Evolutionary conservation across 2,888 invertebrate genomes (phyloP), one percentile per base, ranked within the genome.

Genomic region (Malacosoma neustria): DNA sequence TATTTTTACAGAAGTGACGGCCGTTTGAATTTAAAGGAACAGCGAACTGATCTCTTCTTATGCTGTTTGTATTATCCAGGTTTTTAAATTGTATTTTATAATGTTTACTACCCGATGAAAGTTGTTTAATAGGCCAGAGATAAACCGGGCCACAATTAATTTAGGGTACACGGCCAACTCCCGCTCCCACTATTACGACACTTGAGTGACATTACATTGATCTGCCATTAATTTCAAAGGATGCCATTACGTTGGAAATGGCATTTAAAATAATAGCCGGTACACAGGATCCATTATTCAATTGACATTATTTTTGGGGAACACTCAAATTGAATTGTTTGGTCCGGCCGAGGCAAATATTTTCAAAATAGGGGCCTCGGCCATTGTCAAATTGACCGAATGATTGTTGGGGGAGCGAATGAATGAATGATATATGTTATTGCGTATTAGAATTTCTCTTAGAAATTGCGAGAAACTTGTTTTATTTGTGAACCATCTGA

Each of bases 311-410:
- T 68, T 73, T 77, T 66, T 52, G 68, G 73, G 66, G 68, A 60
- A 61, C 77, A 80, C 79, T 82, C 71, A 71, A 46, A 55, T 63
- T 51, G 68, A 72, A 79, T 77, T 80, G 81, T 74, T 71, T 70
- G 70, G 76, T 62, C 66, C 65, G 57, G 54, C 41, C 48, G 61
- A 54, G 58, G 61, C 72, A 79, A 82, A 82, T 80, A 79, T 82
- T 82, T 79, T 79, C 63, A 76, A 84, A 82, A 79, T 62, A 72
- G 74, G 77, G 73, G 68, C 62, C 41, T 35, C 32, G 43, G 55
- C 64, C 46, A 75, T 82, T 81, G 79, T 82, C 73, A 80, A 84
- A 84, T 82, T 82, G 84, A 79, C 76, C 80, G 76, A 57, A 69
- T 75, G 75, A 80, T 77, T 72, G 66, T 54, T 45, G 54, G 63